phyloP scores from a whole-genome alignment of 2,888 invertebrate species.

The Mycalesis mineus region DNA sequence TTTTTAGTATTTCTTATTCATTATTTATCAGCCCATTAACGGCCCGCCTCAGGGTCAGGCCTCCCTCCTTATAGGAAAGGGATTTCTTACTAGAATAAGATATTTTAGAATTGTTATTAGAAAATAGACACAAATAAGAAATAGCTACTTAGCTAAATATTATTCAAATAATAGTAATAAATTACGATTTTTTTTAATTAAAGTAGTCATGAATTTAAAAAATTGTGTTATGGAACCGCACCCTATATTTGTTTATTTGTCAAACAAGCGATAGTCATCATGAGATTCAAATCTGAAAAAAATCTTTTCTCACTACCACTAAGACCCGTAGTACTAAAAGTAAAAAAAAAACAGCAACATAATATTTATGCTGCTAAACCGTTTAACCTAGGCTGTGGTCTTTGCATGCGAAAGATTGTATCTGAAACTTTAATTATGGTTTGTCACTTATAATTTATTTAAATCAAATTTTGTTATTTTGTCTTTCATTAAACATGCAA shows the following conservation, averaged over 20 bases:
- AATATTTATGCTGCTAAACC: neutral
- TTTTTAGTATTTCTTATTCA: too few species aligned
- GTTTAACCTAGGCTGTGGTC: neutral
- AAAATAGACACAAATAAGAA: too few species aligned
- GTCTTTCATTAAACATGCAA: too few species aligned
- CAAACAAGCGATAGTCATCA: constrained; percentile 26
- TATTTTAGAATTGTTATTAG: too few species aligned
- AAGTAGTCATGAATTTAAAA: too few species aligned
- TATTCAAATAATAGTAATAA: too few species aligned
- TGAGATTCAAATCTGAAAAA: constrained; percentile 25
- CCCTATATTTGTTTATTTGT: constrained; percentile 27
- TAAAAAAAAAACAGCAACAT: neutral
- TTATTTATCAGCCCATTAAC: too few species aligned
- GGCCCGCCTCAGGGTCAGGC: too few species aligned
- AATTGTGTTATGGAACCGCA: neutral
- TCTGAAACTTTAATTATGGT: neutral
- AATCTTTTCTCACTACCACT: constrained; percentile 6
- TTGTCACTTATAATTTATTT: neutral
- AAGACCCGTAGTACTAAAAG: neutral
- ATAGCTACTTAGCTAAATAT: too few species aligned
- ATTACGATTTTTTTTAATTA: too few species aligned
- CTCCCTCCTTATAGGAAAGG: too few species aligned
- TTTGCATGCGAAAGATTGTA: neutral
- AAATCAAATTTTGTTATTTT: neutral
- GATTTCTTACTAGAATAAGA: too few species aligned